Base-by-base conservation (phyloP, 2,797 vertebrate species). In the Sphenopsis melanotis region DNA sequence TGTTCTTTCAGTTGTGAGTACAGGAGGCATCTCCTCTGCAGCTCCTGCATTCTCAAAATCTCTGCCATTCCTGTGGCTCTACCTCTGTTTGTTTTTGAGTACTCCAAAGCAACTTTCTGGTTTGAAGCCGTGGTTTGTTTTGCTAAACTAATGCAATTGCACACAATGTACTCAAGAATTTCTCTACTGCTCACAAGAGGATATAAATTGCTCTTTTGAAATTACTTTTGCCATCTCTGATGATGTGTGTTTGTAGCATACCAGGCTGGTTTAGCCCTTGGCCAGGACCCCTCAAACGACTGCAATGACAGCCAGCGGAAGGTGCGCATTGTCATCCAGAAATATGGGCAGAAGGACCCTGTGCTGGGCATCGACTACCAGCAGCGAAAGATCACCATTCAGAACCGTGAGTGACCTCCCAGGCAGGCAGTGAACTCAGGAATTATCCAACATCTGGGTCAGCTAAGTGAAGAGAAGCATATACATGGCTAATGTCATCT, bases 341-440 rank as follows among this genome's bases (percentile, higher is more conserved):
- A 98, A 80, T 98, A 93, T 1, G 99, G 99, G 23, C 95, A 79
- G 95, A 99, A 87, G 5, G 98, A 99, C 78, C 97, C 99, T 0
- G 97, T 97, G 9, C 97, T 99, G 84, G 99, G 99, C 9, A 1
- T 95, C 1, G 98, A 99, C 19, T 99, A 99, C 97, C 97, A 97
- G 11, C 97, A 99, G n/a, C 98, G 99, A 19, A 99, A 97, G 97
- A 99, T 99, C 98, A 98, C 98, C 89, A 98, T 99, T 75, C 98
- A 98, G 96, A 99, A 99, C 94, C 98, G 99, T 99, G 94, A 98
- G 99, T 98, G 47, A 34, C 37, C 61, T 92, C 75, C 47, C 41
- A 34, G 44, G 19, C 52, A 66, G 29, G n/a, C 70, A 57, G 29
- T 22, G 41, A 81, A 8, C 63, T 83, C 42, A 18, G 30, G 46